Conservation (phyloP, 1,140 invertebrate genomes). For the Scaptomyza hsui region DNA sequence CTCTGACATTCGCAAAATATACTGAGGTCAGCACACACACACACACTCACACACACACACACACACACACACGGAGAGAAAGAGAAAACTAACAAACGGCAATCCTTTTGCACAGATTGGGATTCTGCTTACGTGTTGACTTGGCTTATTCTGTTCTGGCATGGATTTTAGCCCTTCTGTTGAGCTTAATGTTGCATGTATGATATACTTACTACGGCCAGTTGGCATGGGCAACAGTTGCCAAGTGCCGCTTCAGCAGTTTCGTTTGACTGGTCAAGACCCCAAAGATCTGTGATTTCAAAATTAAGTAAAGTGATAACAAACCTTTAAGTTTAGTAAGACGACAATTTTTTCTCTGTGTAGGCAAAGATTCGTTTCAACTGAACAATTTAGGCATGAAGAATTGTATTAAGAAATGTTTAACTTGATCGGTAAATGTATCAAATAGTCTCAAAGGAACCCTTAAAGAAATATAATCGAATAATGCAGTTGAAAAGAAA, state of each 20-base stretch:
- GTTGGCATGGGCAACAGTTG: conserved; percentile 39
- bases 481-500: too few species aligned
- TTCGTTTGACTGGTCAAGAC: conserved; percentile 4
- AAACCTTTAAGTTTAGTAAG: too few species aligned
- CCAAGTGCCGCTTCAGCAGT: conserved; percentile 34
- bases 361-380: too few species aligned
- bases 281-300: neutral
- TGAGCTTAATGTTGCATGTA: conserved; percentile 54
- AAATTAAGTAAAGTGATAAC: neutral
- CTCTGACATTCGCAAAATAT: conserved; percentile 49
- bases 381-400: too few species aligned
- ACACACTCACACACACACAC: conserved; percentile 13
- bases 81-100: neutral
- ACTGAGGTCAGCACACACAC: conserved; percentile 51
- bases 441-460: too few species aligned
- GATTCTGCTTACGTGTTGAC: conserved; percentile 54
- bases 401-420: too few species aligned
- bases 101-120: conserved; percentile 46
- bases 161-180: conserved; percentile 10
- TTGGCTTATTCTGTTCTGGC: conserved; percentile 14
- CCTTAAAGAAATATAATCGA: too few species aligned
- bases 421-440: too few species aligned
- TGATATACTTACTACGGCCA: conserved; percentile 44
- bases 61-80: neutral
- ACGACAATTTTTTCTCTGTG: too few species aligned